These are phyloP conservation scores for Trematomus bernacchii DNA, from an alignment of 2,797 vertebrate genomes.

Conservation along the genomic window DNA sequence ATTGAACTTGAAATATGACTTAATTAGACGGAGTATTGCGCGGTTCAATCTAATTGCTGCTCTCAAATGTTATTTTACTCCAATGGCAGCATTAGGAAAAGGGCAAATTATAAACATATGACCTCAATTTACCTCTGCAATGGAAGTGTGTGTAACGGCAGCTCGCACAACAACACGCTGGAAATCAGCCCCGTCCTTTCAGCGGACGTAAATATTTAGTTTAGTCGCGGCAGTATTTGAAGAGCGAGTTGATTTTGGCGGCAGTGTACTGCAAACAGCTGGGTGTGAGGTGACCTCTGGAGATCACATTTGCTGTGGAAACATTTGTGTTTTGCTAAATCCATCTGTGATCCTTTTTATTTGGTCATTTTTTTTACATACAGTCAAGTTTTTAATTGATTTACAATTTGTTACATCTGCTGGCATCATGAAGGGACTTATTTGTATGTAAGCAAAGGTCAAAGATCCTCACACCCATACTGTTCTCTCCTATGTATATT, in stretches of 20 bases:
- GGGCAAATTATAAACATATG: conserved; percentile 75
- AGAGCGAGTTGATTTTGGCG: conserved; percentile 60
- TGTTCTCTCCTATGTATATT: no score
- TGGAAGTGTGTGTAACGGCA: conserved; percentile 48
- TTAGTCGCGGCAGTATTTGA: conserved; percentile 57
- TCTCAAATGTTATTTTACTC: conserved; percentile 79
- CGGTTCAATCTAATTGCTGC: conserved; percentile 74
- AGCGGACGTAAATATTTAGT: conserved; percentile 68
- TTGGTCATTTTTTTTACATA: conserved; percentile 2
- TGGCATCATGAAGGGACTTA: no score
- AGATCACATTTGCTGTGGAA: conserved; percentile 50
- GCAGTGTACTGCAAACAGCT: conserved; percentile 51
- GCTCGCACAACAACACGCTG: conserved; percentile 59
- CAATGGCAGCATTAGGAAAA: conserved; percentile 70
- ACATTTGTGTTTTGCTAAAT: conserved; percentile 17
- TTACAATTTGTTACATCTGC: neutral
- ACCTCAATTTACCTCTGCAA: conserved; percentile 65
- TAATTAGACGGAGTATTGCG: conserved; percentile 79
- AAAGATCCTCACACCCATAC: no score
- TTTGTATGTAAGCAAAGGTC: no score
- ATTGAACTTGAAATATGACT: conserved; percentile 85
- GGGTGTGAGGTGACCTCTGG: conserved; percentile 54
- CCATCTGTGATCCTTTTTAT: neutral
- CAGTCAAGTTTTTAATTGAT: neutral
- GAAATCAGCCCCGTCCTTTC: conserved; percentile 59